phyloP scores from a whole-genome alignment of 2,888 invertebrate genomes.

The Punctoribates punctum region DNA sequence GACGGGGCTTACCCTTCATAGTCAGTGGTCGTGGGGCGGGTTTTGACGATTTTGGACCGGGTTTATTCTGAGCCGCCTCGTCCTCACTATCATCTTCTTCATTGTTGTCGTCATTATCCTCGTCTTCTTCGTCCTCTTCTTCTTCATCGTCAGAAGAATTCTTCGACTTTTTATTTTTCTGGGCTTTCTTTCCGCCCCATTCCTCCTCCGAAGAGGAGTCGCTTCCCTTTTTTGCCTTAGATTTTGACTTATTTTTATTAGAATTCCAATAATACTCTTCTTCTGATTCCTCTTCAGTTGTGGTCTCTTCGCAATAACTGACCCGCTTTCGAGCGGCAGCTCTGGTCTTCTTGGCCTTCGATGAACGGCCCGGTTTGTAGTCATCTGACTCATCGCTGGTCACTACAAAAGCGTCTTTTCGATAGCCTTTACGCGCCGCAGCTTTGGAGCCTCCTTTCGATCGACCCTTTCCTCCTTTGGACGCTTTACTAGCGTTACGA shows the following conservation, averaged over 20 bases:
- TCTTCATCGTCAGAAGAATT: slow-evolving; percentile 41
- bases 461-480: neutral
- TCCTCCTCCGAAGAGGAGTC: slow-evolving; percentile 38
- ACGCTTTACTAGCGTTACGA: neutral
- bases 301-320: slow-evolving; percentile 42
- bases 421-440: slow-evolving; percentile 27
- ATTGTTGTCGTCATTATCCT: slow-evolving; percentile 45
- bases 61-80: slow-evolving; percentile 8
- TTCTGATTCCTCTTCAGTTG: slow-evolving; percentile 41
- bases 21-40: slow-evolving; percentile 20
- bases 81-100: slow-evolving; percentile 44
- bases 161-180: slow-evolving; percentile 8
- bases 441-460: neutral
- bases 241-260: slow-evolving; percentile 19
- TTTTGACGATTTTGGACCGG: slow-evolving; percentile 15
- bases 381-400: slow-evolving; percentile 37
- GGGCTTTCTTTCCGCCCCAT: slow-evolving; percentile 26
- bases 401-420: slow-evolving; percentile 38
- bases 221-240: slow-evolving; percentile 15
- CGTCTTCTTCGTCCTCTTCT: slow-evolving; percentile 41
- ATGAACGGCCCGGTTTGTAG: slow-evolving; percentile 30
- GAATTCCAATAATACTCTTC: slow-evolving; percentile 30
- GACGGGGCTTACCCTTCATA: slow-evolving; percentile 41
- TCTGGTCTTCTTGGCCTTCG: neutral
- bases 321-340: slow-evolving; percentile 34